These are phyloP conservation scores for Trichosurus vulpecula DNA, from an alignment of 2,797 vertebrate genomes.

Conservation along the genomic window DNA sequence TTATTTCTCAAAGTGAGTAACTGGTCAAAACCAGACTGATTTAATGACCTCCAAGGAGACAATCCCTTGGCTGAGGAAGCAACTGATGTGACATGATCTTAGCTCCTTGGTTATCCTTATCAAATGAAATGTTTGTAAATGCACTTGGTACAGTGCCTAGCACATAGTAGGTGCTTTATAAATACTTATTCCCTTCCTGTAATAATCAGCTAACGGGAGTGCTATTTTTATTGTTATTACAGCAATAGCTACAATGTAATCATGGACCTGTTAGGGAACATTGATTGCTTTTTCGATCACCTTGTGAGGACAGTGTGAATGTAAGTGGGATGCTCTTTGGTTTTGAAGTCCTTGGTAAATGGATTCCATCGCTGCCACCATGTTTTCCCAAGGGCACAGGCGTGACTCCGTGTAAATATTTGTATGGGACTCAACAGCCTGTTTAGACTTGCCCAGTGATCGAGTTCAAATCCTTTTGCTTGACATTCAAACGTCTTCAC, in stretches of 20 bases:
- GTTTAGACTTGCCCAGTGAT: neutral
- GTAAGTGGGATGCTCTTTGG: neutral
- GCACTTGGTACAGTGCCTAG: too few species aligned
- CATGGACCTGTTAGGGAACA: neutral
- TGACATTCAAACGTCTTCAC: neutral
- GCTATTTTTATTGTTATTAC: neutral
- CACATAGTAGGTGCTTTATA: neutral
- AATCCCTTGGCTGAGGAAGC: conserved; percentile 12
- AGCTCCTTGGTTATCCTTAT: neutral
- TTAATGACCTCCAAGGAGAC: neutral
- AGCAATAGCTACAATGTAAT: neutral
- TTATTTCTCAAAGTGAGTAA: conserved; percentile 1
- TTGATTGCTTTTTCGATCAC: neutral
- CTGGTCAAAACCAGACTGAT: neutral
- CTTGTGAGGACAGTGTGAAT: neutral
- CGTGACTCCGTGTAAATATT: neutral
- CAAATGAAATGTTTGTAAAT: neutral
- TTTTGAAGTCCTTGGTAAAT: neutral
- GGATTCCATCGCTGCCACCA: neutral
- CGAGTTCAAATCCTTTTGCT: neutral
- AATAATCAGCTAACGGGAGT: neutral
- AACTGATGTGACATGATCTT: neutral
- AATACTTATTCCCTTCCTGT: neutral
- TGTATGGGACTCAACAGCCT: neutral
- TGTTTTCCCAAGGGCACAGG: too few species aligned